Evolutionary conservation across 2,888 invertebrate species (phyloP), one percentile per base, ranked within the genome.

Genomic region (Orchestes rusci): DNA sequence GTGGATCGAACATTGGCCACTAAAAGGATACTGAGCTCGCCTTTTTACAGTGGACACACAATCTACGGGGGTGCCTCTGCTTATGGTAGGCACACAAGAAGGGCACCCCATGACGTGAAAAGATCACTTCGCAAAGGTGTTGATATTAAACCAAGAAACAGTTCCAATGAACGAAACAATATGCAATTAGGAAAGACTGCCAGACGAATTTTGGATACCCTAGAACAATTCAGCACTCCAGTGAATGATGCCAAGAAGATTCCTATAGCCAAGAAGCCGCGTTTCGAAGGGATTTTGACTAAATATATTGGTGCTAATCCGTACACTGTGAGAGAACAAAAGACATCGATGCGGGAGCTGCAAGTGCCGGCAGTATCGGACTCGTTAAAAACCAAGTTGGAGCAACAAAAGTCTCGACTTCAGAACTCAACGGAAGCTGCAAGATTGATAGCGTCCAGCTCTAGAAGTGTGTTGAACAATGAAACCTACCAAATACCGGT

Each of bases 221-320:
- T 93, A 42, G 87, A 91, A 62, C 79, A 83, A 56, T 88, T 85
- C 68, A 82, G 87, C 0, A 84, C 89, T 2, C 88, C 91, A 0
- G 68, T 89, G 38, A 72, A 72, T 32, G 89, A 90, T 64, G 88
- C 84, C 2, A 83, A 79, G 59, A 82, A 82, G 60, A 84, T 89
- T 64, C 85, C 86, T 2, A 54, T 70, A n/a, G 66, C 66, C 32
- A 67, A 63, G 63, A 64, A 48, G 35, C 39, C 43, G 33, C 43
- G 51, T 32, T 48, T 39, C 45, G 52, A 52, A 47, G 62, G 58
- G 36, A 53, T 61, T 36, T 50, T 61, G 45, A 54, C 61, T 3
- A 59, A 54, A 45, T 61, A 60, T 50, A 55, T 58, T n/a, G 62
- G 61, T 13, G 60, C 61, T 10, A 66, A 60, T 54, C 67, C 66